Evolutionary conservation across 2,888 invertebrate species (phyloP), one percentile per base, ranked within the genome.

Genomic region (Saturnia japonica): DNA sequence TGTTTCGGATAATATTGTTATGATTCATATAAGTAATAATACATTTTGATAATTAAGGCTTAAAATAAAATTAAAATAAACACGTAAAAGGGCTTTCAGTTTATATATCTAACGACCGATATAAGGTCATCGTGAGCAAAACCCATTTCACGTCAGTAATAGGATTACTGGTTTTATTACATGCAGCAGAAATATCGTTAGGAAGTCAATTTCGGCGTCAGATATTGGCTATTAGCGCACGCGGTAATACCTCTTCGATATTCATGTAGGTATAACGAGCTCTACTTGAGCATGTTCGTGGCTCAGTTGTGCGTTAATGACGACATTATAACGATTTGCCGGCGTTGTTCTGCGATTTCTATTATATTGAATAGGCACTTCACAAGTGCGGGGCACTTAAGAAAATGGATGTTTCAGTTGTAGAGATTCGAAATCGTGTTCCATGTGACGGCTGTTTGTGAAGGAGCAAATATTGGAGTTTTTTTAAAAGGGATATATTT

Each of bases 141-240:
- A 90, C 83, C 85, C 85, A 84, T 88, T 88, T 79, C 84, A 82
- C 82, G 76, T 79, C 80, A 67, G 84, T 92, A 91, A 92, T 88
- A 88, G 88, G 89, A 91, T 92, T 91, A 91, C 81, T 82, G 89
- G 87, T 91, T 91, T 91, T 92, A 93, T 93, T 91, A 91, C 89
- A 88, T 85, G 86, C 87, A 85, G 84, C 89, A 88, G 91, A 91
- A 93, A 93, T 93, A 91, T 90, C 90, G 92, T 93, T 91, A 91
- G 89, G 88, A 88, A 91, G 88, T 90, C 92, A 93, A 92, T 93
- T 92, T 93, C 85, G 91, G 88, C 85, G 87, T 85, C 90, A 90
- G 90, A 93, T 93, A 93, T 93, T 93, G 93, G 87, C 93, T 92
- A 92, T 93, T 93, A 93, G 91, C 89, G 88, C 81, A 83, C 84